phyloP scores from a whole-genome alignment of 2,797 vertebrate genomes.

The Alosa sapidissima region DNA sequence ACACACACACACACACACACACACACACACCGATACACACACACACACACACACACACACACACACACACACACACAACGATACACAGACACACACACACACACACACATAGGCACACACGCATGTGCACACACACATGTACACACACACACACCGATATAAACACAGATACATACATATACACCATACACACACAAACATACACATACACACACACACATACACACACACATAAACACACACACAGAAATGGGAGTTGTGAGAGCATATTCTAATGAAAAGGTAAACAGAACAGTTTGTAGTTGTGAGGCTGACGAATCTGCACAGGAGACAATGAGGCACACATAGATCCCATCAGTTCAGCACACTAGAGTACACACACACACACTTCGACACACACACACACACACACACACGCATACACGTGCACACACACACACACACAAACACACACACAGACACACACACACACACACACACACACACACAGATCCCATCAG shows the following conservation, averaged over 20 bases:
- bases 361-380: too few species aligned
- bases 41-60: not conserved
- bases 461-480: too few species aligned
- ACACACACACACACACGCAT: too few species aligned
- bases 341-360: too few species aligned
- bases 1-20: not conserved
- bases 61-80: not conserved
- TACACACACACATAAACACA: not conserved
- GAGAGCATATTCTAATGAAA: not conserved
- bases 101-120: not conserved
- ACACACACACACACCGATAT: not conserved
- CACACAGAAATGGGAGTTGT: not conserved
- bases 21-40: not conserved
- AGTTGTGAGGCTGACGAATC: too few species aligned
- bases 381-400: too few species aligned
- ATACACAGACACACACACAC: slow-evolving; percentile 10
- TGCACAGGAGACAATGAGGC: too few species aligned
- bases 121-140: not conserved
- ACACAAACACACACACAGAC: too few species aligned
- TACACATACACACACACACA: not conserved
- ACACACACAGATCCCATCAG: too few species aligned
- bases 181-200: not conserved
- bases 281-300: not conserved
- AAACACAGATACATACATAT: not conserved
- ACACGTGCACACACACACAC: too few species aligned